These are phyloP conservation scores for Ptychobarbus kaznakovi DNA, from an alignment of 2,797 vertebrate species.

Conservation along the genomic window DNA sequence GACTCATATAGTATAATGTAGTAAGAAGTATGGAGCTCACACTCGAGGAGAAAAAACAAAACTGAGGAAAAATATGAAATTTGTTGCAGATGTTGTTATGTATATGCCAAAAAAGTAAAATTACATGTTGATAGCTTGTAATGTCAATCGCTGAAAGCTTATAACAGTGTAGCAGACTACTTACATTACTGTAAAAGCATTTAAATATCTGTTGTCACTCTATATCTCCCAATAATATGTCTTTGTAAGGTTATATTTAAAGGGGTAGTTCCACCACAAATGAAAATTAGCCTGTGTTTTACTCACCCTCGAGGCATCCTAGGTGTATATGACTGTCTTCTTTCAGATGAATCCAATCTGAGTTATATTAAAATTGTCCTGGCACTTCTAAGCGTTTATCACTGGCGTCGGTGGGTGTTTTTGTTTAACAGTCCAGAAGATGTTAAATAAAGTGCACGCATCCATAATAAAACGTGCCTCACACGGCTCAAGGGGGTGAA, in stretches of 20 bases:
- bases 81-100: neutral
- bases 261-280: too few species aligned
- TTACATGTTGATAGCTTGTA: neutral
- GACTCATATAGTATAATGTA: neutral
- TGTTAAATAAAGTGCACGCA: too few species aligned
- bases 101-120: neutral
- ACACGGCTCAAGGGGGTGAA: too few species aligned
- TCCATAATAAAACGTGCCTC: too few species aligned
- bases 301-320: too few species aligned
- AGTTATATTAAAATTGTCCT: too few species aligned
- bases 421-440: too few species aligned
- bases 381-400: too few species aligned
- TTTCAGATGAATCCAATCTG: too few species aligned
- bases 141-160: neutral
- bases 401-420: too few species aligned
- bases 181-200: neutral
- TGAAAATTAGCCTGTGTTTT: too few species aligned
- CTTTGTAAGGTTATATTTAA: neutral
- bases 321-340: too few species aligned
- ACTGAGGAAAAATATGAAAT: neutral
- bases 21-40: slow-evolving; percentile 2
- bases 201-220: neutral
- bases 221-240: slow-evolving; percentile 7
- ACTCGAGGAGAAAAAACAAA: neutral
- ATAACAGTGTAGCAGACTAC: neutral